Percentiles rank a stretch among this genome's conserved stretches.
phyloP scores from a whole-genome alignment of 2,113 vertebrate species.

The Brachyhypopomus gauderio region DNA sequence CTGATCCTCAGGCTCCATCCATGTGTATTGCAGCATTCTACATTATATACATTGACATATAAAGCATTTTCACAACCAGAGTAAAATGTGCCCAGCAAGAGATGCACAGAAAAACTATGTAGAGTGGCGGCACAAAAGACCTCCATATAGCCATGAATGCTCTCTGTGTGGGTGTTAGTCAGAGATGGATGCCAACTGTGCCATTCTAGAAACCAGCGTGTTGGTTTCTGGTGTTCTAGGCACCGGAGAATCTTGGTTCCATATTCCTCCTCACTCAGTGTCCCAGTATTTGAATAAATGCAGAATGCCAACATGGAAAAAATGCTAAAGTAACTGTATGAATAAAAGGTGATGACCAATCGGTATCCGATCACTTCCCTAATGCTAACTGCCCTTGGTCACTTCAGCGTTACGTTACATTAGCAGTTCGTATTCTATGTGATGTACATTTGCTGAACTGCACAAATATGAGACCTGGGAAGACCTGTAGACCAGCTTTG shows the following conservation, averaged over 20 bases:
- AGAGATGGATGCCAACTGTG: not conserved
- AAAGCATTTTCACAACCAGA: not conserved
- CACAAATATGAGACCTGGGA: slow-evolving; percentile 1
- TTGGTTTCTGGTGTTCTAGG: not conserved
- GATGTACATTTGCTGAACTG: not conserved
- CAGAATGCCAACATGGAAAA: no score
- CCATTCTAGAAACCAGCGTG: not conserved
- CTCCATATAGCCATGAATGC: not conserved
- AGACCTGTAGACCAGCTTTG: not conserved
- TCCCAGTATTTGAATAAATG: not conserved
- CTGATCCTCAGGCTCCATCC: no score
- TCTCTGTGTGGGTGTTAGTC: not conserved
- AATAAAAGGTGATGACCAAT: not conserved
- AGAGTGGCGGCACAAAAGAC: not conserved
- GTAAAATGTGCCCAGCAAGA: not conserved
- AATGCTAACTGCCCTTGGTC: not conserved
- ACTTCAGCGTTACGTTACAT: not conserved
- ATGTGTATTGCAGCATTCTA: no score
- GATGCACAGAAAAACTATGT: not conserved
- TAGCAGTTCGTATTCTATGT: not conserved
- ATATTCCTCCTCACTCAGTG: not conserved
- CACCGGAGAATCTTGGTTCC: not conserved
- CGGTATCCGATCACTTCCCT: not conserved
- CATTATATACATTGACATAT: not conserved
- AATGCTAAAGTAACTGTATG: no score